Percentiles rank a stretch among this genome's conserved stretches.
Evolutionary conservation across 2,113 vertebrate species (phyloP).

Genomic region (Charina bottae): DNA sequence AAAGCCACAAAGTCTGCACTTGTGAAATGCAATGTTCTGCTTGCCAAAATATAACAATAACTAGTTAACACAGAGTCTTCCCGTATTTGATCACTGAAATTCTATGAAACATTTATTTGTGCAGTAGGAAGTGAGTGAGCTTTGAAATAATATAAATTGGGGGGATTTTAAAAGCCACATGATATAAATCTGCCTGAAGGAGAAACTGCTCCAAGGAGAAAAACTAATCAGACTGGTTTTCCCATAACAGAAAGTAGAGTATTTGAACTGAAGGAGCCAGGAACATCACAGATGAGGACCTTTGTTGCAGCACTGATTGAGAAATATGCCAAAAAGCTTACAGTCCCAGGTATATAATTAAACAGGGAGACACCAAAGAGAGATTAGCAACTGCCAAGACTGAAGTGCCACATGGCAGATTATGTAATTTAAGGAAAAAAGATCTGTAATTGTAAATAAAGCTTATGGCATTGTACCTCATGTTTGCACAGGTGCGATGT

Average conservation of each 20-base stretch:
- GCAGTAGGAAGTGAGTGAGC: constrained; percentile 71
- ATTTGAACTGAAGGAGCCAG: constrained; percentile 55
- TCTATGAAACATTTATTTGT: constrained; percentile 63
- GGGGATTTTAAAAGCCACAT: constrained; percentile 65
- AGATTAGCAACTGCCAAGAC: constrained; percentile 58
- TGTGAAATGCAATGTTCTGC: constrained; percentile 44
- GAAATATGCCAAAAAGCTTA: constrained; percentile 66
- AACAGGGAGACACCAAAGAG: constrained; percentile 58
- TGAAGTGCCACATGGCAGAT: constrained; percentile 67
- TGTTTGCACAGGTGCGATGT: constrained; percentile 73
- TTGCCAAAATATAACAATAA: constrained; percentile 42
- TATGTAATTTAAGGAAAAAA: constrained; percentile 68
- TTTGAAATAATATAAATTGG: constrained; percentile 70
- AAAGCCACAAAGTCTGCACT: not conserved
- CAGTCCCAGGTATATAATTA: constrained; percentile 68
- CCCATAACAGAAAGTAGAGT: constrained; percentile 62
- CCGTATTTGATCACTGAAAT: constrained; percentile 4
- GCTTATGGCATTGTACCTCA: constrained; percentile 62
- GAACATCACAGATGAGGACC: constrained; percentile 71
- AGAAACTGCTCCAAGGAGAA: constrained; percentile 65
- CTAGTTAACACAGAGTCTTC: constrained; percentile 34
- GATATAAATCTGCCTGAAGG: constrained; percentile 72
- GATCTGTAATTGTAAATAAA: constrained; percentile 69
- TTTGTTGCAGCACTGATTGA: constrained; percentile 66
- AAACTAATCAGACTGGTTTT: constrained; percentile 65